These are phyloP conservation scores for Apantesis nais DNA, from an alignment of 2,888 invertebrate genomes.

Conservation along the genomic window DNA sequence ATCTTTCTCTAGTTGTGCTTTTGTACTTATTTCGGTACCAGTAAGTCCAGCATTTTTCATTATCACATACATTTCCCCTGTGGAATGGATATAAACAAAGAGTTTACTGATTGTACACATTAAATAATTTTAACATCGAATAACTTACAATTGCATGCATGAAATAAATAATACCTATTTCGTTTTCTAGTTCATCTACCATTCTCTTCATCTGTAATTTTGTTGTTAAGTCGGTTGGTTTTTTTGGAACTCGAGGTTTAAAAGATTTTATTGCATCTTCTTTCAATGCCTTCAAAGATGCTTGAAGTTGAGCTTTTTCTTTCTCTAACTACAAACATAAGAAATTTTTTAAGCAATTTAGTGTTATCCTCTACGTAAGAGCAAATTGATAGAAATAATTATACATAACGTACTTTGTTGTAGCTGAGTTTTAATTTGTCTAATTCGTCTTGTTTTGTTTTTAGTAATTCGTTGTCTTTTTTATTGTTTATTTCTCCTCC, in stretches of 20 bases:
- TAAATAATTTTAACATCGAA: not conserved
- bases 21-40: constrained; percentile 78
- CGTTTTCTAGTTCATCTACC: constrained; percentile 94
- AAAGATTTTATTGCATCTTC: constrained; percentile 88
- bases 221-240: constrained; percentile 89
- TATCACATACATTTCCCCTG: constrained; percentile 86
- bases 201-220: constrained; percentile 92
- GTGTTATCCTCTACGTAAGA: not conserved
- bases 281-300: constrained; percentile 88
- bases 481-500: constrained; percentile 70
- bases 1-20: constrained; percentile 79
- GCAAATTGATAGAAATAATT: not conserved
- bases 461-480: constrained; percentile 76
- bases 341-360: constrained; percentile 17
- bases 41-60: constrained; percentile 86
- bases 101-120: not conserved
- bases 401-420: constrained; percentile 64
- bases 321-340: constrained; percentile 80
- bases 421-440: constrained; percentile 84
- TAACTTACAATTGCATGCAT: not conserved
- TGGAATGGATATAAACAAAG: constrained; percentile 14
- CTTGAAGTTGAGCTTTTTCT: constrained; percentile 88
- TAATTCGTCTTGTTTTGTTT: constrained; percentile 81
- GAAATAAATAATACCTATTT: constrained; percentile 87
- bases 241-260: constrained; percentile 90